phyloP scores from a whole-genome alignment of 2,888 invertebrate species.

The Ceriagrion tenellum region DNA sequence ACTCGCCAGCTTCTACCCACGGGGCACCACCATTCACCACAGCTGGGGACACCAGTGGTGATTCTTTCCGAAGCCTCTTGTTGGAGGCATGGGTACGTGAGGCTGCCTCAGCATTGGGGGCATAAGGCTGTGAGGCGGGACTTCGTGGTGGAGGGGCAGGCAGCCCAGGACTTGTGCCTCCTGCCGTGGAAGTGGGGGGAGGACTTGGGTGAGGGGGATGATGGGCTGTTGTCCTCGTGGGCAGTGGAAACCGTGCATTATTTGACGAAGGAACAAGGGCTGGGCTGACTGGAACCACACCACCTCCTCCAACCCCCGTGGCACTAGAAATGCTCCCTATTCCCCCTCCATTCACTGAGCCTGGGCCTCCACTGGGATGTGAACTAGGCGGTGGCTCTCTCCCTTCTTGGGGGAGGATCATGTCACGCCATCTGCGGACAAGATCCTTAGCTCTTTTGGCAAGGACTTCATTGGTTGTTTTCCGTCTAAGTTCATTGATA shows the following conservation, averaged over 20 bases:
- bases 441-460: slow-evolving; percentile 95
- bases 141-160: slow-evolving; percentile 66
- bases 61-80: slow-evolving; percentile 80
- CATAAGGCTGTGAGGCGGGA: slow-evolving; percentile 64
- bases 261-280: slow-evolving; percentile 63
- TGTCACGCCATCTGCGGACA: slow-evolving; percentile 94
- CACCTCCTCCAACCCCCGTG: slow-evolving; percentile 68
- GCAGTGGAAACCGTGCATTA: slow-evolving; percentile 64
- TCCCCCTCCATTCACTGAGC: slow-evolving; percentile 64
- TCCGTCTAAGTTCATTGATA: slow-evolving; percentile 94
- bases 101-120: slow-evolving; percentile 76
- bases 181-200: slow-evolving; percentile 77
- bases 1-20: slow-evolving; percentile 72
- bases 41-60: slow-evolving; percentile 44
- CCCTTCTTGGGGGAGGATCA: slow-evolving; percentile 83
- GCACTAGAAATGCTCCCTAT: slow-evolving; percentile 70
- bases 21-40: slow-evolving; percentile 68
- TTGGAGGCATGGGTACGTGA: slow-evolving; percentile 80
- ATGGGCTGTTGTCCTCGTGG: slow-evolving; percentile 70
- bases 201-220: slow-evolving; percentile 63
- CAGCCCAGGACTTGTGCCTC: slow-evolving; percentile 73
- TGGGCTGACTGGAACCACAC: slow-evolving; percentile 63
- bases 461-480: slow-evolving; percentile 90
- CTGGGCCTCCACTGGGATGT: slow-evolving; percentile 33
- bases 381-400: slow-evolving; percentile 63